Percentiles rank a stretch among this genome's conserved stretches.
Conservation (phyloP, 1,140 invertebrate species). For the Hermatobates lingyangjiaoensis region DNA sequence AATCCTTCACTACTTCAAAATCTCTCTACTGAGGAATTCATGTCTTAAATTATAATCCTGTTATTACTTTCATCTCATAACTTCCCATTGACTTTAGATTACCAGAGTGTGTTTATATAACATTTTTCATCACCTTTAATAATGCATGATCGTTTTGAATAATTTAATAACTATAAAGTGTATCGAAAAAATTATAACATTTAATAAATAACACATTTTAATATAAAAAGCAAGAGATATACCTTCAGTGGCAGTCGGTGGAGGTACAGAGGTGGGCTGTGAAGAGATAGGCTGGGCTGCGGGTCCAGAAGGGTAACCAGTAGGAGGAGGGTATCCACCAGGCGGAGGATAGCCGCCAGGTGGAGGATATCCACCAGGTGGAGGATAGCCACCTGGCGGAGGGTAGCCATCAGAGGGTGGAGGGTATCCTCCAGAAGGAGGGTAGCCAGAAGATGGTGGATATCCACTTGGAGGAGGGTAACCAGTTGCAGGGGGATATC, state of each 20-base stretch:
- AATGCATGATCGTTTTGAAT: too few relatives aligned
- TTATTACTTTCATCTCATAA: too few relatives aligned
- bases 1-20: too few relatives aligned
- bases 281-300: neutral
- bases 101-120: too few relatives aligned
- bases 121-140: neutral
- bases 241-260: neutral
- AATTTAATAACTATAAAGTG: neutral
- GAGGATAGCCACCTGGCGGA: slow-evolving; percentile 6
- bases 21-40: too few relatives aligned
- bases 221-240: neutral
- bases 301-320: too few relatives aligned
- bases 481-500: neutral
- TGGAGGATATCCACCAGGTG: slow-evolving; percentile 2
- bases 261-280: neutral
- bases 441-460: slow-evolving; percentile 9
- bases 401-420: slow-evolving; percentile 11
- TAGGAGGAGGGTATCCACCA: slow-evolving; percentile 5
- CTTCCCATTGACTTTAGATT: too few relatives aligned
- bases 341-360: slow-evolving; percentile 9
- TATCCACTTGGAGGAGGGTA: slow-evolving; percentile 10
- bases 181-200: neutral
- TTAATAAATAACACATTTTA: neutral
- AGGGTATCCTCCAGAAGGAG: slow-evolving; percentile 6
- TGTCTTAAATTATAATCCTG: too few relatives aligned